Base-by-base conservation (phyloP, 1,140 invertebrate genomes). In the Bicyclus anynana region DNA sequence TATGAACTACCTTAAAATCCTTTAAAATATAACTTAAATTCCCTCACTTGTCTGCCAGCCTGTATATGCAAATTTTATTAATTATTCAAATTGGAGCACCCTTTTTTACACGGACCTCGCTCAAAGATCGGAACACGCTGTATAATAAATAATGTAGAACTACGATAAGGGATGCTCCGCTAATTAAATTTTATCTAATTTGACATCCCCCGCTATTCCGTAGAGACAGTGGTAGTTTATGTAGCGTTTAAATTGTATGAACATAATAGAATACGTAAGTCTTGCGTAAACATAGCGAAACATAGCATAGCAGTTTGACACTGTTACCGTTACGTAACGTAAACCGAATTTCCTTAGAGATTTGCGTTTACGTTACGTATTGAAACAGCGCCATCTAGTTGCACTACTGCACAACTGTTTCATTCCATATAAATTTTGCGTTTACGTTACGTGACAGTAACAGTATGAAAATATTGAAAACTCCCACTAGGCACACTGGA, bases 151-250 rank as follows among this genome's bases (percentile, higher is more conserved):
- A 40, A 40, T 16, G 37, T 10, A 33, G n/a, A 33, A 40, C 37
- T 14, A 17, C 37, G 37, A 40, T 40, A 40, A 40, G 37, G 37
- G 37, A 40, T 40, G 37, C 37, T 17, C 1, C 3, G 12, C 37
- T 40, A 40, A 40, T 40, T 40, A 40, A 40, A 40, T 40, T 40
- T 40, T 40, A 40, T 40, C 37, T 40, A 40, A 40, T 40, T 40
- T 40, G 16, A 2, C 37, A 40, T 40, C 37, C 37, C 37, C 37
- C 37, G 37, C 13, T 13, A 40, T 16, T 0, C 6, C 6, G 0
- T 40, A 3, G 13, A 40, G 37, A 40, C 17, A 40, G 14, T 40
- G 16, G 37, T 17, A 40, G 37, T 40, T 40, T 33, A 33, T 12
- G 9, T 29, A 29, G 2, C 9, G 9, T 29, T 7, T 26, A 26